Percentiles rank a stretch among this genome's conserved stretches.
Evolutionary conservation across 2,113 vertebrate genomes (phyloP).

Genomic region (Plotosus lineatus): DNA sequence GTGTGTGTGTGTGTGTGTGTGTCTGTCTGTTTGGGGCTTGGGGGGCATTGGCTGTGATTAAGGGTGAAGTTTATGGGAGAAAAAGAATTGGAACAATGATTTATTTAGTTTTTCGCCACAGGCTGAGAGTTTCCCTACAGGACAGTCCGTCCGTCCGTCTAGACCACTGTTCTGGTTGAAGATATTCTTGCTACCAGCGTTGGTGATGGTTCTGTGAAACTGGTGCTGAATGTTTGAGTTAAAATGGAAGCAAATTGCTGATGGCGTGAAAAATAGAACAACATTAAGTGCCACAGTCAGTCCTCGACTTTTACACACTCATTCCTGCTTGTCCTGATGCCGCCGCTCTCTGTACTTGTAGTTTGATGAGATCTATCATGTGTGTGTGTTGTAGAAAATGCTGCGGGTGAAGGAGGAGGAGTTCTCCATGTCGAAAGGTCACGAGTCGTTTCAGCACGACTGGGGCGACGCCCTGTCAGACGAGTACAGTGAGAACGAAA

Average conservation of each 20-base stretch:
- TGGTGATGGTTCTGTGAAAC: too few species aligned
- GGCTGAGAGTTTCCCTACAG: too few species aligned
- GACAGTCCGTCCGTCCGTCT: too few species aligned
- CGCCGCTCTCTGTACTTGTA: not conserved
- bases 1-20: too few species aligned
- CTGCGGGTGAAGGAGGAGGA: constrained; percentile 86
- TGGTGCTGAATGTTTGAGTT: not conserved
- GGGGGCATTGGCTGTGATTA: too few species aligned
- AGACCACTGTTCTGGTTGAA: too few species aligned
- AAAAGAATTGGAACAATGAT: too few species aligned
- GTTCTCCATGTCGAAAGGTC: constrained; percentile 72
- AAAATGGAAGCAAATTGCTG: not conserved
- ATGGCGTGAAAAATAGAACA: not conserved
- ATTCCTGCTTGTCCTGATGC: not conserved
- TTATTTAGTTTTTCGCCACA: too few species aligned
- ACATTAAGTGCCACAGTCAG: not conserved
- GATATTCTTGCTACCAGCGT: too few species aligned
- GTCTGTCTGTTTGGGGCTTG: too few species aligned
- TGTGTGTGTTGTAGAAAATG: constrained; percentile 77
- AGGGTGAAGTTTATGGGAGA: too few species aligned
- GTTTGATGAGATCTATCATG: not conserved
- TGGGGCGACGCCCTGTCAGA: constrained; percentile 85
- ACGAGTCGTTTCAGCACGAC: constrained; percentile 73
- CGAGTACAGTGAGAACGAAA: constrained; percentile 82
- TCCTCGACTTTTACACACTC: not conserved